Conservation (phyloP, 2,888 invertebrate genomes). For the Pristionchus arcanus region DNA sequence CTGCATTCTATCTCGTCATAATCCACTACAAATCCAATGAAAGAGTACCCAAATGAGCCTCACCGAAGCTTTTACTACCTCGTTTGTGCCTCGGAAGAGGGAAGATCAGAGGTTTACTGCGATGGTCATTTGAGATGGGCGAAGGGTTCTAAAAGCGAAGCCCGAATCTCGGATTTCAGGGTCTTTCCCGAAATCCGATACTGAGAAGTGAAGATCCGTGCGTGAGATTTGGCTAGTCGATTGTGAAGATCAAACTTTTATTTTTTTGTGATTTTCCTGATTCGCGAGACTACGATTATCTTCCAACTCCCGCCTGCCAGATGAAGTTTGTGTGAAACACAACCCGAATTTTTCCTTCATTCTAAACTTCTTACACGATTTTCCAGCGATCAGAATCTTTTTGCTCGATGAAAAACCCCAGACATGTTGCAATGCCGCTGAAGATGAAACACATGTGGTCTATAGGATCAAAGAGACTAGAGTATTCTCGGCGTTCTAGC, state of each 20-base stretch:
- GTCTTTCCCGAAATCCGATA: neutral
- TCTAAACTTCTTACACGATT: too few species aligned
- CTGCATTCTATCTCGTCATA: too few species aligned
- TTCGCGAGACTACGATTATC: too few species aligned
- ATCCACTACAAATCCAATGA: too few species aligned
- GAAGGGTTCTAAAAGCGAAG: neutral
- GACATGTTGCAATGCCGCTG: neutral
- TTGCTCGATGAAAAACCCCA: too few species aligned
- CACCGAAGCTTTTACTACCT: too few species aligned
- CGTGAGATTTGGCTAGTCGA: neutral
- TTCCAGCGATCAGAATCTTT: too few species aligned
- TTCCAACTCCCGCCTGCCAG: too few species aligned
- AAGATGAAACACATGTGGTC: neutral
- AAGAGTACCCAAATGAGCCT: too few species aligned
- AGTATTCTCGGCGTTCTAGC: neutral
- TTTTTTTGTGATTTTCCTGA: neutral
- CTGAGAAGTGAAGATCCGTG: neutral
- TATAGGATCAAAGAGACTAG: neutral
- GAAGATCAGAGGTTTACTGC: neutral
- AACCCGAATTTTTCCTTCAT: too few species aligned
- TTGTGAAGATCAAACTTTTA: neutral
- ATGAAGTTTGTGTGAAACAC: too few species aligned
- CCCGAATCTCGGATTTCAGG: neutral
- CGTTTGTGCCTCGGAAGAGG: too few species aligned
- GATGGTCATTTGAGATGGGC: neutral